Evolutionary conservation across 2,888 invertebrate species (phyloP).

Genomic region (Notodonta ziczac): DNA sequence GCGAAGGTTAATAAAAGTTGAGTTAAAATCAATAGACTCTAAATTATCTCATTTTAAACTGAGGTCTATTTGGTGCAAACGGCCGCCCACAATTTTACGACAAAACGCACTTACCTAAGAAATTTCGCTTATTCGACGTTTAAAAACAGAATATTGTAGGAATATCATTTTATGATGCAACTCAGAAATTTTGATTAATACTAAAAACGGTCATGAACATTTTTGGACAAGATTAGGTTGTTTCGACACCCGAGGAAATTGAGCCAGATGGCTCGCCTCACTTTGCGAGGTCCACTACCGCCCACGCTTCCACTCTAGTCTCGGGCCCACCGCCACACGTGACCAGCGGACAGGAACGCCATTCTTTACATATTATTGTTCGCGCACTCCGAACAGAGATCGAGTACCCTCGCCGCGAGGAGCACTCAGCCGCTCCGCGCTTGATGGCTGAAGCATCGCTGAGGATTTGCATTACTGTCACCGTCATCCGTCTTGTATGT

Average conservation of each 20-base stretch:
- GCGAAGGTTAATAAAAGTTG: not conserved
- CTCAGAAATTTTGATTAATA: not conserved
- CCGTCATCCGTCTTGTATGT: slow-evolving; percentile 58
- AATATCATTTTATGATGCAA: not conserved
- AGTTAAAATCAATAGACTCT: not conserved
- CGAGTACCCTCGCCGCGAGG: slow-evolving; percentile 52
- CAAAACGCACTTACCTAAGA: no score
- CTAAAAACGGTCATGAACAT: not conserved
- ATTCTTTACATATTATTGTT: slow-evolving; percentile 59
- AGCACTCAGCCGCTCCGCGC: slow-evolving; percentile 44
- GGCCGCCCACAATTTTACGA: not conserved
- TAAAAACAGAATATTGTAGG: not conserved
- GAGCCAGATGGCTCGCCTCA: not conserved
- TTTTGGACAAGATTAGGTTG: not conserved
- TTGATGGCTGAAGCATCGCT: slow-evolving; percentile 55
- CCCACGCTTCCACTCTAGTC: slow-evolving; percentile 80
- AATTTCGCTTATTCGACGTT: no score
- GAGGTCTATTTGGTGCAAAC: not conserved
- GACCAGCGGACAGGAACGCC: slow-evolving; percentile 64
- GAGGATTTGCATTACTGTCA: slow-evolving; percentile 69
- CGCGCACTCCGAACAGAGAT: slow-evolving; percentile 52
- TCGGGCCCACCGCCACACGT: slow-evolving; percentile 70
- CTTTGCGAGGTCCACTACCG: slow-evolving; percentile 41
- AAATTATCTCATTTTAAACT: not conserved
- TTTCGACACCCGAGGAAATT: not conserved